phyloP scores from a whole-genome alignment of 1,140 invertebrate species.

The Heliconius eleuchia region DNA sequence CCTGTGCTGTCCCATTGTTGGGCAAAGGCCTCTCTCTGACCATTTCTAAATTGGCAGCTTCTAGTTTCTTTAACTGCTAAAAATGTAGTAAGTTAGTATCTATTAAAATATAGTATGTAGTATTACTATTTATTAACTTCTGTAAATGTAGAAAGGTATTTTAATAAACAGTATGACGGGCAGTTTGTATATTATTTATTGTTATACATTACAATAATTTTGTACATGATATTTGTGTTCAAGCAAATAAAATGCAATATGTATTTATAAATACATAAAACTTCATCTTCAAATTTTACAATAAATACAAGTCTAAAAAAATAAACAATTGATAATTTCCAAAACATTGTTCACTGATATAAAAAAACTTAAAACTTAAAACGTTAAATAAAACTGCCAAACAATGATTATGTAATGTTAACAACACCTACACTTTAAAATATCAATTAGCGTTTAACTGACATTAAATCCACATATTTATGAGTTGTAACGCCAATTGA shows the following conservation, averaged over 20 bases:
- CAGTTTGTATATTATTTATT: slow-evolving; percentile 75
- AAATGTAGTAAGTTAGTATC: no score
- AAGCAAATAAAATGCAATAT: slow-evolving; percentile 72
- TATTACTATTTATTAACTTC: no score
- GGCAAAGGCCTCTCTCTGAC: no score
- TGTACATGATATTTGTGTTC: slow-evolving; percentile 66
- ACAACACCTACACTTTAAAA: not conserved
- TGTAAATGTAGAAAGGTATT: not conserved
- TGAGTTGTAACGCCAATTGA: not conserved
- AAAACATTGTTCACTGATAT: slow-evolving; percentile 2
- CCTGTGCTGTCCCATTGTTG: no score
- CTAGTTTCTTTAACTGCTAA: no score
- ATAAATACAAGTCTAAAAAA: not conserved
- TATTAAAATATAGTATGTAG: no score
- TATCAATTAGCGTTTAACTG: not conserved
- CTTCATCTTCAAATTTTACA: slow-evolving; percentile 7
- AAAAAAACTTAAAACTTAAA: not conserved
- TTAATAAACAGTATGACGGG: slow-evolving; percentile 38
- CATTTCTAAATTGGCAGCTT: no score
- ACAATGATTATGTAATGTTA: not conserved
- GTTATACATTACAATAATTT: slow-evolving; percentile 70
- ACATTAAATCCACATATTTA: not conserved
- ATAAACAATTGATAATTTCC: not conserved
- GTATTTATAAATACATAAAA: slow-evolving; percentile 15
- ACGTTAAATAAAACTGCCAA: not conserved